A percentile compares a stretch with the other conserved stretches of the same genome.
Conservation (phyloP, 2,113 vertebrate species). For the Otocyon megalotis region DNA sequence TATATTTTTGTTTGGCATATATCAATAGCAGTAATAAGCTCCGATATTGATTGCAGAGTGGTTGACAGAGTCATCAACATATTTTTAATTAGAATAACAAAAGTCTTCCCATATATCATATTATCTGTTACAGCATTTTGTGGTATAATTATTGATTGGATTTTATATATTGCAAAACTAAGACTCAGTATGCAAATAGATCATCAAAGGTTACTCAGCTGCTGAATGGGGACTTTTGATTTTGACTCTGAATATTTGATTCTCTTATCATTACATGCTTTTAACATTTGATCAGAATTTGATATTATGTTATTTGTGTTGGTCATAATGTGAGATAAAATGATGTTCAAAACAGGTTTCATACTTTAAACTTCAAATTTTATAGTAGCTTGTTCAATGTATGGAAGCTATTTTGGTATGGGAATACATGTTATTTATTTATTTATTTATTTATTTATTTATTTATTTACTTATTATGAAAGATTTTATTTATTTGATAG, state of each 20-base stretch:
- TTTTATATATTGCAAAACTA: not conserved
- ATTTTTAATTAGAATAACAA: not conserved
- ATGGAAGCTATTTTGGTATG: not conserved
- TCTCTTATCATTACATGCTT: not conserved
- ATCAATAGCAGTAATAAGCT: not conserved
- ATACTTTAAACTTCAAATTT: not conserved
- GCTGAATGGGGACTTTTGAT: not conserved
- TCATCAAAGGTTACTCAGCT: not conserved
- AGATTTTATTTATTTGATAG: too few relatives aligned
- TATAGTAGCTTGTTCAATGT: not conserved
- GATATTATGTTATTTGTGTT: not conserved
- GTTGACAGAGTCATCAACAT: not conserved
- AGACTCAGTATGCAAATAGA: not conserved
- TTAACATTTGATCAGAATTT: slow-evolving; percentile 25
- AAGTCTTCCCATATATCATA: not conserved
- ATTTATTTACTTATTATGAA: too few relatives aligned
- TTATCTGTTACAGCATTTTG: not conserved
- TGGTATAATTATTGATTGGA: not conserved
- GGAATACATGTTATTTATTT: not conserved
- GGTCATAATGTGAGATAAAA: not conserved
- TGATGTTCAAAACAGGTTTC: not conserved
- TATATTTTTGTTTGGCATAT: not conserved
- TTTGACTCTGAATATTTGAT: not conserved
- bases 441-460: too few relatives aligned
- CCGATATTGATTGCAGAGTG: not conserved